Conservation (phyloP, 2,113 vertebrate species). For the Chlorodrepanis virens region DNA sequence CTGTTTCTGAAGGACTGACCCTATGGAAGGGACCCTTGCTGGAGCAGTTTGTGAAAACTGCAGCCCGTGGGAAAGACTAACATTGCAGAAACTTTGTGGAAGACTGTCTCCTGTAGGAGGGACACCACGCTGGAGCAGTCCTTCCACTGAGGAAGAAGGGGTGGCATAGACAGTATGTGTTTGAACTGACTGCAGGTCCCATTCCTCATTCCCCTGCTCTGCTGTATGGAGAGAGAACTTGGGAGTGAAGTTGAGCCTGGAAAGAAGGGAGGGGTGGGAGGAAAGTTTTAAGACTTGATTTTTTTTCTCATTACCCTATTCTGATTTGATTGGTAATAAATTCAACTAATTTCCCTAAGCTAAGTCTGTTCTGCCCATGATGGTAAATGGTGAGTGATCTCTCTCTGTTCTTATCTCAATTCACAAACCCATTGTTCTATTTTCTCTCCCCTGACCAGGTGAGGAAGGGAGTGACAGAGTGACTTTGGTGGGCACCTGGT, state of each 20-base stretch:
- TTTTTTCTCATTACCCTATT: not conserved
- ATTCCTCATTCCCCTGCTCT: rapidly evolving
- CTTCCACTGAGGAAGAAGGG: not conserved
- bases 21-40: rapidly evolving
- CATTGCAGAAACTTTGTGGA: not conserved
- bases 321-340: not conserved
- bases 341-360: not conserved
- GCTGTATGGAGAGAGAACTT: not conserved
- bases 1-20: not conserved
- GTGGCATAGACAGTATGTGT: rapidly evolving
- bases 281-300: not conserved
- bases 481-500: not conserved
- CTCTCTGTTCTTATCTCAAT: not conserved
- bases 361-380: not conserved
- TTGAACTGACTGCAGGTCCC: not conserved
- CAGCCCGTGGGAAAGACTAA: not conserved
- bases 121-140: rapidly evolving
- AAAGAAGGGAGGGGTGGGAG: not conserved
- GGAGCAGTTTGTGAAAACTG: not conserved
- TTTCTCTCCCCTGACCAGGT: not conserved
- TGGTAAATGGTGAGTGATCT: not conserved
- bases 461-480: not conserved
- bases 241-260: not conserved
- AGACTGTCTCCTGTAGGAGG: not conserved
- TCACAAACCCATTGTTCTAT: not conserved